Base-by-base conservation (phyloP, 2,113 vertebrate species). In the Progne subis region DNA sequence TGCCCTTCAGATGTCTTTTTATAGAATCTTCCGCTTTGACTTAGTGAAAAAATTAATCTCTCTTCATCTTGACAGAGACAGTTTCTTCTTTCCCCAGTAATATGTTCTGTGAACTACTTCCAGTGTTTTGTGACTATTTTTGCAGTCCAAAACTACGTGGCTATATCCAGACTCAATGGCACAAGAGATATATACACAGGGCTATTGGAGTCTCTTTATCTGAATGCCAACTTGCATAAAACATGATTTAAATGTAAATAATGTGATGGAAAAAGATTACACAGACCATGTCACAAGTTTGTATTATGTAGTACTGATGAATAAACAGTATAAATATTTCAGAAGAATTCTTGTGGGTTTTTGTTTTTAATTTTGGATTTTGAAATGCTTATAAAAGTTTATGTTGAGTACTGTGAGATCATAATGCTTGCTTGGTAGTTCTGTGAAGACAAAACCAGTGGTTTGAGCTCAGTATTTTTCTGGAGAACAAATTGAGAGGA, bases 161-260 rank as follows among this genome's bases (percentile, higher is more conserved):
- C 71, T 92, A 10, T 74, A 64, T 75, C 82, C 52, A 67, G 52
- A 29, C 60, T 81, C 34, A 31, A 1, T 81, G 49, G 44, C 39
- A 90, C 44, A 92, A 81, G 29, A 86, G 43, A 61, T 60, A 34
- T 5, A 80, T 23, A 90, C 55, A 67, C 43, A n/a, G 29, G 63
- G 21, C 24, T 55, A 16, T 37, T 61, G 60, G 34, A 86, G 19
- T 41, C 39, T 77, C 44, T 95, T 80, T 92, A 88, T 68, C 64
- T 52, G 52, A 67, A 60, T 57, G 85, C 86, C 87, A 81, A 11
- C 69, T 83, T 85, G 46, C 41, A 93, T 83, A 88, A 90, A 97
- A 31, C n/a, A 64, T 90, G 31, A 94, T 85, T 88, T 91, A 83
- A 83, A 88, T 94, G 52, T 95, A 95, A 94, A 88, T 86, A 92